Conservation (phyloP, 2,113 vertebrate genomes). For the Chaetodon trifascialis region DNA sequence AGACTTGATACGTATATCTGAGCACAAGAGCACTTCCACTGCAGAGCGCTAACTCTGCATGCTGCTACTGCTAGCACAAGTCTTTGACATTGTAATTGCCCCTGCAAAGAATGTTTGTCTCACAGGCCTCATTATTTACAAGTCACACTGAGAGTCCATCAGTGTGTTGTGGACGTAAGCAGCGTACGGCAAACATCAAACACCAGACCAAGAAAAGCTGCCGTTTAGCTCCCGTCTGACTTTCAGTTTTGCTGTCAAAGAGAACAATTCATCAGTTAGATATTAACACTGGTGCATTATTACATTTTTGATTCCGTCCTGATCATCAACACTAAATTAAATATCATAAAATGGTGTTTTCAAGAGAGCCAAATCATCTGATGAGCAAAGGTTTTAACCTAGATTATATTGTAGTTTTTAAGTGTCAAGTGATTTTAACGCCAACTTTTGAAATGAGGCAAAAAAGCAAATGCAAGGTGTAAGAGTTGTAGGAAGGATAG, state of each 20-base stretch:
- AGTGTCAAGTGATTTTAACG: no score
- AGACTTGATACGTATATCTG: constrained; percentile 15
- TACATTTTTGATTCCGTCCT: neutral
- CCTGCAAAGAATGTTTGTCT: constrained; percentile 9
- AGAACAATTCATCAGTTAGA: neutral
- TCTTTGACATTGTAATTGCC: constrained; percentile 16
- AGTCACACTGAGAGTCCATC: constrained; percentile 25
- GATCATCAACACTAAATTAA: neutral
- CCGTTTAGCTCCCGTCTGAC: neutral
- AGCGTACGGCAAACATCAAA: constrained; percentile 12
- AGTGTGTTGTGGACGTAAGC: constrained; percentile 4
- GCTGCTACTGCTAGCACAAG: neutral
- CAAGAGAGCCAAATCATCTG: neutral
- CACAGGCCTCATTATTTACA: constrained; percentile 48
- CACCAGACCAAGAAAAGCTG: constrained; percentile 12
- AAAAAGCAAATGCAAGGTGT: no score
- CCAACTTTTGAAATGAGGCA: no score
- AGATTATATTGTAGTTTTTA: neutral
- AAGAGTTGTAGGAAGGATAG: neutral
- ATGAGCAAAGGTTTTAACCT: neutral
- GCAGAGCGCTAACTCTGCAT: neutral
- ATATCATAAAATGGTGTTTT: neutral
- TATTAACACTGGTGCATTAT: neutral
- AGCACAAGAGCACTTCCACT: neutral
- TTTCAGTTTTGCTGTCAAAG: constrained; percentile 4